phyloP scores from a whole-genome alignment of 2,888 invertebrate species.

The Stenodera caucasica region DNA sequence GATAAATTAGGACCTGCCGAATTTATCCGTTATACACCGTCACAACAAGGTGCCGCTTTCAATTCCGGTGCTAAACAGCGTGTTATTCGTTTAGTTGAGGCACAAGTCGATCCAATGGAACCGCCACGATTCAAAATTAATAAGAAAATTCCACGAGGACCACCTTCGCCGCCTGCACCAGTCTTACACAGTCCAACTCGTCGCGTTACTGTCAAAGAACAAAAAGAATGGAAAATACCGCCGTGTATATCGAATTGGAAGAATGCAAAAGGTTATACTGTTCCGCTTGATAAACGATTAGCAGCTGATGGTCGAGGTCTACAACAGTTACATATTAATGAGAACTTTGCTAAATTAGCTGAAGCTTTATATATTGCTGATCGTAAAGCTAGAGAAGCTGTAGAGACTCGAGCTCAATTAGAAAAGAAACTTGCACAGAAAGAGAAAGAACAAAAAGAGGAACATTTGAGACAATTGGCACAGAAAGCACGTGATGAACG shows the following conservation, averaged over 20 bases:
- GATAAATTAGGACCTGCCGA: conserved; percentile 93
- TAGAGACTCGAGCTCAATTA: conserved; percentile 93
- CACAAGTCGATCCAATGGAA: conserved; percentile 96
- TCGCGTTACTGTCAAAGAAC: conserved; percentile 97
- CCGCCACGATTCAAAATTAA: conserved; percentile 98
- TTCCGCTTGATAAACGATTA: conserved; percentile 95
- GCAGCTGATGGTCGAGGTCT: conserved; percentile 98
- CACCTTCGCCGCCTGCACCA: conserved; percentile 98
- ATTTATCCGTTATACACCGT: conserved; percentile 97
- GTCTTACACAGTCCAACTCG: conserved; percentile 98
- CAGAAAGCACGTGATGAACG: conserved; percentile 95
- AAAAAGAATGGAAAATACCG: conserved; percentile 99
- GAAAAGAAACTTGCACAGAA: conserved; percentile 96
- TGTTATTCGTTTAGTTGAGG: conserved; percentile 93
- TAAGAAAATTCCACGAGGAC: conserved; percentile 98
- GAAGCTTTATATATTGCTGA: conserved; percentile 98
- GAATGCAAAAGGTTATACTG: conserved; percentile 97
- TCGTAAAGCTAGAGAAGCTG: conserved; percentile 92
- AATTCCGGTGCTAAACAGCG: conserved; percentile 98
- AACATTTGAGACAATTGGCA: conserved; percentile 88
- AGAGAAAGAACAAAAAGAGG: conserved; percentile 98
- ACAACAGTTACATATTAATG: conserved; percentile 97
- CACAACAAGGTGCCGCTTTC: conserved; percentile 91
- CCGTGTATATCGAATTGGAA: conserved; percentile 99
- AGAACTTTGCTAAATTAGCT: conserved; percentile 98